Conservation (phyloP, 2,888 invertebrate species). For the Beris chalybata region DNA sequence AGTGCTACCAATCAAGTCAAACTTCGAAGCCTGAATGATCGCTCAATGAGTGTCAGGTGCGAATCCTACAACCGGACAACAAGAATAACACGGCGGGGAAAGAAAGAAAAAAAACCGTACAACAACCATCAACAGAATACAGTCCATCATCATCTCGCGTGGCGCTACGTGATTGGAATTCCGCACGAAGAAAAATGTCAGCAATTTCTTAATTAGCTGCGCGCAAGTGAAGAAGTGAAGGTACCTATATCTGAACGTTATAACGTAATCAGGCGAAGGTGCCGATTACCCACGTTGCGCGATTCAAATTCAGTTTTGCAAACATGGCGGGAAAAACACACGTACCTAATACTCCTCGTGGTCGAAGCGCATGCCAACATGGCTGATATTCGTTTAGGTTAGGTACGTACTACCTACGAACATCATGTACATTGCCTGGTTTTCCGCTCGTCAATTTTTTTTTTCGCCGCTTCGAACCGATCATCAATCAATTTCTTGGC, state of each 20-base stretch:
- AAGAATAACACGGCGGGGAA: not conserved
- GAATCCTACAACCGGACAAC: slow-evolving; percentile 20
- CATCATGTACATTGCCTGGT: not conserved
- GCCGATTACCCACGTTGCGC: slow-evolving; percentile 20
- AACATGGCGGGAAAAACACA: not conserved
- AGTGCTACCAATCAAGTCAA: not conserved
- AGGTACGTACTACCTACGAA: not conserved
- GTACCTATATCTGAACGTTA: slow-evolving; percentile 18
- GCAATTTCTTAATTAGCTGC: slow-evolving; percentile 37
- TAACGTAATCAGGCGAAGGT: slow-evolving; percentile 25
- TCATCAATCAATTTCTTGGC: slow-evolving; percentile 23
- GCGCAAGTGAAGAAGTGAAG: slow-evolving; percentile 15
- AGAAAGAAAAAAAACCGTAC: slow-evolving; percentile 3
- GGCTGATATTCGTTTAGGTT: not conserved
- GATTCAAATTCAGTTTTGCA: slow-evolving; percentile 13
- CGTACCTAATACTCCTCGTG: not conserved
- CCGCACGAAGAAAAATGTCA: slow-evolving; percentile 29
- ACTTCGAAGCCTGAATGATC: slow-evolving; percentile 26
- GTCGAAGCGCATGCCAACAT: not conserved
- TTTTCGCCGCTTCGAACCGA: not conserved
- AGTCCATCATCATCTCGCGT: slow-evolving; percentile 26
- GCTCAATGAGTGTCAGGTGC: slow-evolving; percentile 31
- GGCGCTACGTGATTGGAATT: slow-evolving; percentile 37
- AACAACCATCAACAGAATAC: not conserved
- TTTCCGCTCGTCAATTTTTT: not conserved